Base-by-base conservation (phyloP, 2,113 vertebrate species). In the Malurus elegans region DNA sequence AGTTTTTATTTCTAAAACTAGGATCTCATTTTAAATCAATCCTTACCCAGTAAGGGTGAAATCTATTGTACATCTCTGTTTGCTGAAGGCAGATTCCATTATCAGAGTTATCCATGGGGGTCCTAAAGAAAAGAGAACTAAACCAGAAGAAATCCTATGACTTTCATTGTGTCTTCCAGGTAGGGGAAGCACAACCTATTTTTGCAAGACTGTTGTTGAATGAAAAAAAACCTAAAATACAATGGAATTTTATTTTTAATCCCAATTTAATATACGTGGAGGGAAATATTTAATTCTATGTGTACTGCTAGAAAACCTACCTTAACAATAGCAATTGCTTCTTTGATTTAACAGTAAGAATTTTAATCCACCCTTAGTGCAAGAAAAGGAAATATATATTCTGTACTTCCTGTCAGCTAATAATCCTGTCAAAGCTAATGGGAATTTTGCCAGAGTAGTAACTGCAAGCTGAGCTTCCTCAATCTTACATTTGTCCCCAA, bases 381-480 rank as follows among this genome's bases (percentile, higher is more conserved):
- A 88, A 92, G 83, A 58, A 93, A 47, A 70, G n/a, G 19, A 67
- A 83, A 86, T 19, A 50, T 1, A 67, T 48, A 50, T 16, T 34
- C 44, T 66, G 42, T 60, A 64, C 58, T 71, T 86, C 81, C 65
- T 75, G 58, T 72, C 75, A 88, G 90, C 79, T 80, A 50, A 38
- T 60, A 90, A 76, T 58, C 44, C 47, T 88, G 69, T 90, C 75
- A 83, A 71, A 83, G 67, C 48, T 64, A 88, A 69, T 32, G 60
- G 94, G 58, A 94, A 38, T 53, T 83, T 48, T 90, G 92, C 67
- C 95, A 94, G n/a, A 78, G 32, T 58, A 80, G 88, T 36, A 51
- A 44, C 72, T 48, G 29, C 74, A 86, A 90, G 36, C 34, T 0
- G 2, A 40, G 44, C 60, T 94, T 88, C 61, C 48, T 88, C 47